phyloP scores from a whole-genome alignment of 2,113 vertebrate genomes.

The Pomatorhinus ruficollis region DNA sequence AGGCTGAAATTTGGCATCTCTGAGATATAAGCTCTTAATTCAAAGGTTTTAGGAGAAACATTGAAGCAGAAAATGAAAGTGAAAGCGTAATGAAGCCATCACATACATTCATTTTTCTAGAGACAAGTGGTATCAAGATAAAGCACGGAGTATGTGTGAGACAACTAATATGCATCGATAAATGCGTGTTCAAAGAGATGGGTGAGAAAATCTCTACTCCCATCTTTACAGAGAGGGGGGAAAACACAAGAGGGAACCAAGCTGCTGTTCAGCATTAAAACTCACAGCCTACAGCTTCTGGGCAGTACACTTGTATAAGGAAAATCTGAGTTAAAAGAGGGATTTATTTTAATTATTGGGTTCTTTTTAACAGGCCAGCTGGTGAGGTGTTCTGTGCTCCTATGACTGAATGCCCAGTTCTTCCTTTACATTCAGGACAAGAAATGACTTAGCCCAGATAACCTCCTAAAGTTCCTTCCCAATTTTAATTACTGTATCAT shows the following conservation, averaged over 20 bases:
- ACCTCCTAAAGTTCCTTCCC: neutral
- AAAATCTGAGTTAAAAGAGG: neutral
- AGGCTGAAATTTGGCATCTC: neutral
- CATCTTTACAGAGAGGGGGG: neutral
- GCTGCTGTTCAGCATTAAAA: neutral
- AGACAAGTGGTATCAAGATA: neutral
- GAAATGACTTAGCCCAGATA: neutral
- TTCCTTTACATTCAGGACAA: neutral
- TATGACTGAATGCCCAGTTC: neutral
- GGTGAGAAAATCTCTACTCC: neutral
- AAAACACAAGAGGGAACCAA: neutral
- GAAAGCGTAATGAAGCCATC: conserved; percentile 34
- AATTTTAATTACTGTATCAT: neutral
- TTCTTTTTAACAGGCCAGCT: neutral
- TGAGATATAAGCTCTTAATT: neutral
- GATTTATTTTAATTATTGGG: neutral
- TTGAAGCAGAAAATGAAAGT: conserved; percentile 43
- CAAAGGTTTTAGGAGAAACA: neutral
- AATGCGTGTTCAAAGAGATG: neutral
- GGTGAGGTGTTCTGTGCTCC: neutral
- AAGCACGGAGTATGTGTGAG: neutral
- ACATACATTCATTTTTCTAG: neutral
- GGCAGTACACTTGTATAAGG: neutral
- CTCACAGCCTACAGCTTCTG: neutral
- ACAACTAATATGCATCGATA: neutral